Evolutionary conservation across 1,140 invertebrate species (phyloP).

Genomic region (Sinella curviseta): DNA sequence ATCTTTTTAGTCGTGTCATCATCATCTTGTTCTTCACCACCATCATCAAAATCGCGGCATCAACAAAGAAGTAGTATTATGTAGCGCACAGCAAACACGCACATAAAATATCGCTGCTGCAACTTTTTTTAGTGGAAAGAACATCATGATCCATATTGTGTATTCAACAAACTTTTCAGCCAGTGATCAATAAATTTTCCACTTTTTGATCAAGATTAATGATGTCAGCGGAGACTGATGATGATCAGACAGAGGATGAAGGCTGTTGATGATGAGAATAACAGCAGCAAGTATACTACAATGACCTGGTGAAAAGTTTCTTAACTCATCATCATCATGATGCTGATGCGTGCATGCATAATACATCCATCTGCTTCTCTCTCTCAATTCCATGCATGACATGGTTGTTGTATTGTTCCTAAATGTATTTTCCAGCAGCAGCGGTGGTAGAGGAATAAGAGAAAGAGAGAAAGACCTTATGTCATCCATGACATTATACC

Average conservation of each 20-base stretch:
- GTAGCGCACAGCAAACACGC: too few relatives aligned
- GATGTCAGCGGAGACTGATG: neutral
- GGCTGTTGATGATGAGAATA: neutral
- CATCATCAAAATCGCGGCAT: too few relatives aligned
- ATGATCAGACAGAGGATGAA: neutral
- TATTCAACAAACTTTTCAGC: neutral
- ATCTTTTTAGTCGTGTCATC: neutral
- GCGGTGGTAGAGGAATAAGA: too few relatives aligned
- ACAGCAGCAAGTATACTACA: neutral
- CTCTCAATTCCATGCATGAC: neutral
- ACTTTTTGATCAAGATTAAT: conserved; percentile 13
- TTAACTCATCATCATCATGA: neutral
- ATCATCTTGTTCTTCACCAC: neutral
- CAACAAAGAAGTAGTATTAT: neutral
- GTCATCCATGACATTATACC: neutral
- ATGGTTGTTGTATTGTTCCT: neutral
- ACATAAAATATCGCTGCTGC: too few relatives aligned
- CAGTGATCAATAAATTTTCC: neutral
- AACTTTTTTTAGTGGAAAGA: too few relatives aligned
- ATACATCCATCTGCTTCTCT: neutral
- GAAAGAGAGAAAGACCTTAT: neutral
- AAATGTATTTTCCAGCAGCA: neutral
- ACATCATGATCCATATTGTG: neutral
- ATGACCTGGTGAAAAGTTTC: neutral
- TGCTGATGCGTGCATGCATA: neutral